Evolutionary conservation across 2,113 vertebrate species (phyloP), one percentile per base, ranked within the genome.

Genomic region (Capreolus pygargus): DNA sequence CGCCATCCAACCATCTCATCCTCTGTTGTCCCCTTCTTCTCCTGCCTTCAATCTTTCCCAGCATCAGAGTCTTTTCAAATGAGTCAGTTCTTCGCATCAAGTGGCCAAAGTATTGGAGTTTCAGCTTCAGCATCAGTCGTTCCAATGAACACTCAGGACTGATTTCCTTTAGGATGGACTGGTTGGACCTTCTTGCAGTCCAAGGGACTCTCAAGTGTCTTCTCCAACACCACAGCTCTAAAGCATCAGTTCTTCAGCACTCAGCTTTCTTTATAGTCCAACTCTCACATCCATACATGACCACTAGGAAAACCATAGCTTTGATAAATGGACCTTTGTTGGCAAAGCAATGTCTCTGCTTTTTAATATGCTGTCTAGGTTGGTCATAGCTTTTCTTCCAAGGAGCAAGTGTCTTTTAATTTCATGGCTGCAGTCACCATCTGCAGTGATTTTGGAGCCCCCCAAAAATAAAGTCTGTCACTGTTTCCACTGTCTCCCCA

Each of bases 11-110:
- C n/a, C 67, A 39, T 39, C n/a, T 70, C 67, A 70, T 70, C 19
- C 67, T 70, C 10, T 70, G 19, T 70, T 70, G n/a, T 70, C 10
- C n/a, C 67, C 67, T 23, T 70, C 19, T 67, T 21, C 8, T 70
- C n/a, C 67, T 0, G 0, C 67, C n/a, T 70, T 70, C 67, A 39
- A 13, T 23, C n/a, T 70, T 70, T 23, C 67, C n/a, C 19, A 36
- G 67, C 9, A 70, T 39, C n/a, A 39, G 19, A 19, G n/a, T 70
- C n/a, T 70, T 39, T 70, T 70, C n/a, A 19, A 36, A 2, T 70
- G 64, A 70, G 9, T 70, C n/a, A 70, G n/a, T 70, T 70, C n/a
- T 12, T 36, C 9, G 10, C 67, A 70, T 70, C 67, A 70, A 5
- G n/a, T 36, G 64, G n/a, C n/a, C 64, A 70, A 36, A 36, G 9